Evolutionary conservation across 2,888 invertebrate genomes (phyloP), one percentile per base, ranked within the genome.

Genomic region (Abscondita cerata): DNA sequence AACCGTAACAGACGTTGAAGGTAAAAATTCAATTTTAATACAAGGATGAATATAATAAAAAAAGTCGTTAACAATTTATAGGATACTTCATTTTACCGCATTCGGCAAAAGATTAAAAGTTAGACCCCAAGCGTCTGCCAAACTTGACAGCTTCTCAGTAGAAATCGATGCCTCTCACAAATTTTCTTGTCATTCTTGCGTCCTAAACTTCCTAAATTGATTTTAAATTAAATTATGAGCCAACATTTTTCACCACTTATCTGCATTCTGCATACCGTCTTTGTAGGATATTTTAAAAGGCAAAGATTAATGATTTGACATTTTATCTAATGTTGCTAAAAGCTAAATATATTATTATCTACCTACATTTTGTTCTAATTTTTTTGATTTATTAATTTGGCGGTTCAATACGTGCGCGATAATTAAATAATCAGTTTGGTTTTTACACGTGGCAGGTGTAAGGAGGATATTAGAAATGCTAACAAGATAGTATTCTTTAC

Each of bases 201-300:
- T 73, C 73, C 71, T 72, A 70, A 68, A 72, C 71, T 73, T n/a
- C 65, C 72, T 65, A 76, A 75, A 75, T 77, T 76, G 76, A 76
- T 78, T 77, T 73, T 73, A 75, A 77, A 77, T 77, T 74, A 76
- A 78, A 77, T 78, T 78, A 77, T 76, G 74, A 72, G 66, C 68
- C 68, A 70, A 75, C 76, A 76, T 77, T 78, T 77, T 76, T 77
- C 75, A 76, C 62, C 73, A 73, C 74, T 76, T 77, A 77, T 76
- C 76, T 76, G 71, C 71, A 72, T 73, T 74, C 72, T 68, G 74
- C 76, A 75, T 73, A 69, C 72, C 67, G 56, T 57, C 44, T 64
- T 67, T 68, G 65, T 70, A 56, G 46, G 12, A 51, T 55, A 50
- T 52, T 65, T 57, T 40, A 57, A 68, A 61, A 57, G 54, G 62